These are phyloP conservation scores for Rhopilema esculentum DNA, from an alignment of 30 jellyfish, hydroid and myxozoan genomes.

Conservation along the genomic window DNA sequence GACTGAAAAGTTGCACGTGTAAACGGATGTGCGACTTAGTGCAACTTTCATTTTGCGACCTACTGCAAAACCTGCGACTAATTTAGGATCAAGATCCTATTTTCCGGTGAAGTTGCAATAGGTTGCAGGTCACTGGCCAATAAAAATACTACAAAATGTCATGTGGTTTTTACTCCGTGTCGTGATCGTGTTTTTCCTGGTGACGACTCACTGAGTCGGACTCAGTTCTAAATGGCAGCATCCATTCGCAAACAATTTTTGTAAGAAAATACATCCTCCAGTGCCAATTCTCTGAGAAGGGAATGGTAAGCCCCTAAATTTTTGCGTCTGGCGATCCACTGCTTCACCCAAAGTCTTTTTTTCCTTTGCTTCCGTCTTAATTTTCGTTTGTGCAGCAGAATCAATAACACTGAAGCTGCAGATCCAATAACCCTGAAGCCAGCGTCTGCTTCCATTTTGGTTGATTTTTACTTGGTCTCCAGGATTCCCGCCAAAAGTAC, in stretches of 20 bases:
- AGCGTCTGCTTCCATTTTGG: constrained; percentile 24
- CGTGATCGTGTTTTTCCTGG: not conserved
- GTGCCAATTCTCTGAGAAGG: constrained; percentile 5
- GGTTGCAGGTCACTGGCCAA: constrained; percentile 20
- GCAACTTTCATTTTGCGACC: constrained; percentile 37
- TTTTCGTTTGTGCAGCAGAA: constrained; percentile 16
- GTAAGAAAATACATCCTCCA: constrained; percentile 30
- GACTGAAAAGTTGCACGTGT: constrained; percentile 6
- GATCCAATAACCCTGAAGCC: constrained; percentile 7
- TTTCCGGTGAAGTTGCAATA: constrained; percentile 26
- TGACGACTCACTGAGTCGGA: no score
- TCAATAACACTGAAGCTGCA: constrained; percentile 1
- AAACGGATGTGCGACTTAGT: constrained; percentile 19
- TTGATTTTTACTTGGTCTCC: constrained; percentile 4
- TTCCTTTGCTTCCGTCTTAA: not conserved
- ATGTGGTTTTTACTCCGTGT: constrained; percentile 10
- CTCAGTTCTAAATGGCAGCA: no score
- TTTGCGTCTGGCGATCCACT: constrained; percentile 9
- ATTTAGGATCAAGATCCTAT: constrained; percentile 40
- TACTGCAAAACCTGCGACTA: constrained; percentile 24
- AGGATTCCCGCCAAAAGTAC: constrained; percentile 2
- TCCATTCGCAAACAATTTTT: constrained; percentile 38
- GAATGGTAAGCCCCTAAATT: constrained; percentile 18
- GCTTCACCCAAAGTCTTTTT: constrained; percentile 37
- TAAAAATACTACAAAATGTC: constrained; percentile 9